Evolutionary conservation across 2,888 invertebrate genomes (phyloP).

Genomic region (Corbicula japonica): DNA sequence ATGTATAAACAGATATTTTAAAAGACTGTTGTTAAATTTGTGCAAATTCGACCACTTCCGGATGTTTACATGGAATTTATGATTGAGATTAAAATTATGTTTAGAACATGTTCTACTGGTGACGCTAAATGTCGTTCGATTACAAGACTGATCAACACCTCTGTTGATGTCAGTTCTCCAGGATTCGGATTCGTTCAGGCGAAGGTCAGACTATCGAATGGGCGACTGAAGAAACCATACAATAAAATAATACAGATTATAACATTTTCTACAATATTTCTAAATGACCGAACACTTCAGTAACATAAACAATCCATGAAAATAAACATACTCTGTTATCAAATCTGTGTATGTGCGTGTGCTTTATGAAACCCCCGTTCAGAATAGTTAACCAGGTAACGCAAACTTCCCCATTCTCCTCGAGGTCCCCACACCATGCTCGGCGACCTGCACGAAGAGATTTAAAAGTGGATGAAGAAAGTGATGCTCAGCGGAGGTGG

Average conservation of each 20-base stretch:
- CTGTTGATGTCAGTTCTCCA: background rate
- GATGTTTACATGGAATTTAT: background rate
- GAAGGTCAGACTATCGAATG: background rate
- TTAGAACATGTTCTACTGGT: background rate
- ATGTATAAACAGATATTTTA: background rate
- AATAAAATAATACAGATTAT: background rate
- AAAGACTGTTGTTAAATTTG: too few relatives aligned
- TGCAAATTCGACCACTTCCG: background rate
- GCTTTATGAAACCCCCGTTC: too few relatives aligned
- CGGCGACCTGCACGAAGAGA: conserved; percentile 6
- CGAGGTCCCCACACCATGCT: conserved; percentile 21
- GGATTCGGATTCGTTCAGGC: conserved; percentile 15
- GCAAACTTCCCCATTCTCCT: conserved; percentile 2
- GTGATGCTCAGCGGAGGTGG: conserved; percentile 14
- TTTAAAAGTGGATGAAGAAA: conserved; percentile 18
- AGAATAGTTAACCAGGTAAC: too few relatives aligned
- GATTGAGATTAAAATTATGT: background rate
- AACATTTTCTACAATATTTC: too few relatives aligned
- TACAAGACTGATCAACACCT: background rate
- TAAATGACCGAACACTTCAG: too few relatives aligned
- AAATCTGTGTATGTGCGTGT: too few relatives aligned
- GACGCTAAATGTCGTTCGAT: background rate
- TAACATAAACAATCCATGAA: too few relatives aligned
- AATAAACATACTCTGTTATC: too few relatives aligned
- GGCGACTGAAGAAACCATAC: background rate